Conservation (phyloP, 2,797 vertebrate genomes). For the Silurus lanzhouensis region DNA sequence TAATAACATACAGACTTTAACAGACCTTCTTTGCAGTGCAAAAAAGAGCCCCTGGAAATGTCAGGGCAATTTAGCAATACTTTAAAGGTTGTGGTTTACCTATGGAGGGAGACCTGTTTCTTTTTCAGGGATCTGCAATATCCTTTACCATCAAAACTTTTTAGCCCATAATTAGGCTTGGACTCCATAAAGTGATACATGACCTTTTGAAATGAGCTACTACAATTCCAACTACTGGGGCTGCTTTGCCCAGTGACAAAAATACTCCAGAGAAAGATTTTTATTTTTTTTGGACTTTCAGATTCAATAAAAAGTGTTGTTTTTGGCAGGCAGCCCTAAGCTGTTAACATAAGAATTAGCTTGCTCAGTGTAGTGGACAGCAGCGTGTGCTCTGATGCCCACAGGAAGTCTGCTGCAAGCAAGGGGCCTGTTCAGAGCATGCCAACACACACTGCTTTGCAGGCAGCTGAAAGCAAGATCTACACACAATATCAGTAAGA, state of each 20-base stretch:
- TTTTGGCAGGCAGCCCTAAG: conserved; percentile 68
- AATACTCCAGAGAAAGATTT: conserved; percentile 44
- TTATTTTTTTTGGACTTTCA: conserved; percentile 46
- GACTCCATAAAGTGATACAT: conserved; percentile 60
- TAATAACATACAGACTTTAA: conserved; percentile 50
- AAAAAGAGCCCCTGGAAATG: conserved; percentile 36
- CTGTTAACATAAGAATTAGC: conserved; percentile 66
- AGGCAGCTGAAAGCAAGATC: background rate
- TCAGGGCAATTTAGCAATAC: conserved; percentile 30
- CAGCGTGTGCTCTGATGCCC: conserved; percentile 59
- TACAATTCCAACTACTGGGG: conserved; percentile 67
- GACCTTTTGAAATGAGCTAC: conserved; percentile 72
- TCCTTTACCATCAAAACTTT: conserved; percentile 48
- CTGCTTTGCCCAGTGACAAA: conserved; percentile 51
- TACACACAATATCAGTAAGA: conserved; percentile 9
- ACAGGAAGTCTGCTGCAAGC: conserved; percentile 67
- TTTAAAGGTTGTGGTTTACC: conserved; percentile 48
- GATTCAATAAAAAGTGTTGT: conserved; percentile 67
- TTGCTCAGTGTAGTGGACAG: conserved; percentile 59
- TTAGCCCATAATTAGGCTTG: conserved; percentile 66
- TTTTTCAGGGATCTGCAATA: conserved; percentile 24
- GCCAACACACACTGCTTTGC: conserved; percentile 41
- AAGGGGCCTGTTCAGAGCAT: conserved; percentile 51
- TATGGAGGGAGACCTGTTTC: conserved; percentile 19
- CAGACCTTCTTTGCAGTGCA: conserved; percentile 44